Base-by-base conservation (phyloP, 2,797 vertebrate genomes). In the Anguilla anguilla region DNA sequence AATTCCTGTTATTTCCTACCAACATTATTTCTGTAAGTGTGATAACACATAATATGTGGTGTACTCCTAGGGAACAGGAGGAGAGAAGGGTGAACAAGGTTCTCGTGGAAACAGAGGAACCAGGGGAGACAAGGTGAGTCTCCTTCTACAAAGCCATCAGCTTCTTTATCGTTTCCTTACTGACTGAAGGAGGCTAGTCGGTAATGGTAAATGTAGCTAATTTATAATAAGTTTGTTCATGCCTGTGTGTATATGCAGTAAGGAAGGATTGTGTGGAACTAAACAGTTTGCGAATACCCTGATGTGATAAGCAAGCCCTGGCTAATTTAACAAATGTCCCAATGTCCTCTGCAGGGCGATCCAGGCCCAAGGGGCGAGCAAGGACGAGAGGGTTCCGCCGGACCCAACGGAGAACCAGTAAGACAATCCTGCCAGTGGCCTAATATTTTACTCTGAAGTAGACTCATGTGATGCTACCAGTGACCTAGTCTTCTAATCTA, bases 341-440 rank as follows among this genome's bases (percentile, higher is more conserved):
- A 86, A 91, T 59, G 0, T 0, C 89, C 90, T 93, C 92, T 22
- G 49, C 92, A 99, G 99, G 99, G 99, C 43, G 97, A 98, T 0
- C 93, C 95, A 22, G 99, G 99, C 91, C 96, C 96, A 57, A 96
- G 96, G 2, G 99, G 99, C 86, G 98, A 99, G 88, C 97, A 96
- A 89, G 99, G 99, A 3, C 96, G 98, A 88, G 98, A 99, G 94
- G 99, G 99, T 88, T 95, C 97, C 2, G 13, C 95, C 0, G 99
- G 99, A 17, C 25, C 93, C 64, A 96, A 97, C 0, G 98, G 99
- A 15, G 97, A 98, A 0, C 95, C 96, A 89, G 98, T 99, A 96
- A 96, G 97, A 90, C 46, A 19, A 57, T 49, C 79, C 43, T 11
- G 3, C 79, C 79, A 49, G 79, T n/a, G 7, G 51, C 22, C 79